Base-by-base conservation (phyloP, 1,140 invertebrate species). In the Drosophila bifasciata region DNA sequence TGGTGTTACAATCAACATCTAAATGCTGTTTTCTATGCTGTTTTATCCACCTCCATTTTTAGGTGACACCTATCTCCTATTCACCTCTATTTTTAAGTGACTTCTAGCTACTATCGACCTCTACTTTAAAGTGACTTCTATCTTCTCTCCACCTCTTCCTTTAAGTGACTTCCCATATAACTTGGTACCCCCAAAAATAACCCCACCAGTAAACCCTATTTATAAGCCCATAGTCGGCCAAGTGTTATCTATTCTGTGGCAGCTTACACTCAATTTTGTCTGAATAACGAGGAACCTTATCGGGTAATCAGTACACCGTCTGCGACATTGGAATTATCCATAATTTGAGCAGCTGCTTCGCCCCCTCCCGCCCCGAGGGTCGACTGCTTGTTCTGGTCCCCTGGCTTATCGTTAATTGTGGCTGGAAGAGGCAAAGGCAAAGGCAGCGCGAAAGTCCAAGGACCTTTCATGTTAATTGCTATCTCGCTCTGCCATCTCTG, bases 321-420 rank as follows among this genome's bases (percentile, higher is more conserved):
- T 70, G 53, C 44, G 53, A 51, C 40, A 51, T 49, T 56, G 68
- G 49, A 72, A 48, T 74, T 74, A 63, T 64, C 67, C 60, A 66
- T 64, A 76, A 85, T 76, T 76, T 61, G 51, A 86, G 66, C 76
- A 84, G 81, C 72, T 84, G 80, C 58, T 76, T 64, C 46, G 6
- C 28, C 28, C 57, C 43, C 53, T 6, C n/a, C n/a, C n/a, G n/a
- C n/a, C n/a, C n/a, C 58, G 49, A 45, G 25, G 57, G 57, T 28
- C 50, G 55, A 49, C 23, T 51, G 40, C 36, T 19, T 60, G 55
- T 50, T 13, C 64, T 28, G 72, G 66, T 44, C 61, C 60, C 61
- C 67, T 56, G 78, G 68, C 83, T 86, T 85, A 81, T 86, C 77
- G 81, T 83, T 85, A 80, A 85, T 85, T 86, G 80, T 80, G 68